Base-by-base conservation (phyloP, 2,888 invertebrate genomes). In the Spodoptera littoralis region DNA sequence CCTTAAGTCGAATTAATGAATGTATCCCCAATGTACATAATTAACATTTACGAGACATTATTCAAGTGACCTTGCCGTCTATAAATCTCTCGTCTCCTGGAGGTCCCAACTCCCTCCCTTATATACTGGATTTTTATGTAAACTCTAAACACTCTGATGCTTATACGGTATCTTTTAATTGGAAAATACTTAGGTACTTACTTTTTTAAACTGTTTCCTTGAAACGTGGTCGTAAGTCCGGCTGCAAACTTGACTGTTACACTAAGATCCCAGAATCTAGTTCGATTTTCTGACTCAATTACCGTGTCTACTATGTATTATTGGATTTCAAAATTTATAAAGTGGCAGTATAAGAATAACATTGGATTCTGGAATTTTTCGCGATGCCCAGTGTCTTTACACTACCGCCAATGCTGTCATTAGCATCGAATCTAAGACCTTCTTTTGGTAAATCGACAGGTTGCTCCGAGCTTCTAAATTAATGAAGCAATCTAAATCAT, bases 11-110 rank as follows among this genome's bases (percentile, higher is more conserved):
- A 70, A 80, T 76, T 79, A 80, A 83, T 83, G 79, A 80, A 79
- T 76, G 70, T 76, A 81, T 81, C 77, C 72, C 71, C 60, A 51
- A 71, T 73, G 69, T 67, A 76, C 76, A 76, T 77, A 82, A 82
- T 83, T 83, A 82, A 79, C 84, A 82, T 83, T 79, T 67, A 66
- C 70, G 73, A 79, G 77, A 76, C 82, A 77, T 83, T 80, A 81
- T 65, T 75, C 71, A 76, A 78, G 80, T 76, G 68, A 77, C 63
- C 77, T 74, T 71, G 59, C 65, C 66, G 63, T 74, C 77, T 69
- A 76, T 77, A 79, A 77, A 79, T 77, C 77, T 77, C 65, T 36
- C 9, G 9, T 36, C 41, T 57, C 30, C 43, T 61, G 58, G 64
- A 69, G 70, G 68, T 59, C 55, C 79, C 65, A 61, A 50, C 65